Evolutionary conservation across 1,140 invertebrate genomes (phyloP).

Genomic region (Latrodectus geometricus): DNA sequence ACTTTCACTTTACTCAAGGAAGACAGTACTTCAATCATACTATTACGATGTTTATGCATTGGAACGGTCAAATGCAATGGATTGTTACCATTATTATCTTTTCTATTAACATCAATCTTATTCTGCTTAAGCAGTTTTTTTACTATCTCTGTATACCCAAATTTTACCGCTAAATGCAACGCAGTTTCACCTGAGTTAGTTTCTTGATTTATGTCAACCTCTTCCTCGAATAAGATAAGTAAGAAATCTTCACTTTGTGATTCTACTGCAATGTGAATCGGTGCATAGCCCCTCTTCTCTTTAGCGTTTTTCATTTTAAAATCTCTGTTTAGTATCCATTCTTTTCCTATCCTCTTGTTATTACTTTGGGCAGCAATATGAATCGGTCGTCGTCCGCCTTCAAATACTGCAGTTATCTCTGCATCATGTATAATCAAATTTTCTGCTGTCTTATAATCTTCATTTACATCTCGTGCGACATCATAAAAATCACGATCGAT

Average conservation of each 20-base stretch:
- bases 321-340: too few relatives aligned
- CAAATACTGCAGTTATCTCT: background rate
- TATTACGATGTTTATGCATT: background rate
- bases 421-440: background rate
- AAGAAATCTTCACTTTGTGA: background rate
- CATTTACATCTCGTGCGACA: background rate
- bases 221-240: background rate
- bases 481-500: slow-evolving; percentile 27
- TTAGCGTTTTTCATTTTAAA: background rate
- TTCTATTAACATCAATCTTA: background rate
- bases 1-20: background rate
- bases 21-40: background rate
- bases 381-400: background rate
- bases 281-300: background rate
- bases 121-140: background rate
- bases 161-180: too few relatives aligned
- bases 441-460: background rate
- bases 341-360: background rate
- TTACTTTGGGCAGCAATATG: slow-evolving; percentile 8
- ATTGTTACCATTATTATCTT: background rate
- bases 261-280: slow-evolving; percentile 8
- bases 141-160: background rate
- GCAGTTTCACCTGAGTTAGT: slow-evolving; percentile 2
- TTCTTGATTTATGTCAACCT: background rate
- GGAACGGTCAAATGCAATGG: slow-evolving; percentile 14